phyloP scores from a whole-genome alignment of 2,113 vertebrate genomes.

The Eulemur rufifrons region DNA sequence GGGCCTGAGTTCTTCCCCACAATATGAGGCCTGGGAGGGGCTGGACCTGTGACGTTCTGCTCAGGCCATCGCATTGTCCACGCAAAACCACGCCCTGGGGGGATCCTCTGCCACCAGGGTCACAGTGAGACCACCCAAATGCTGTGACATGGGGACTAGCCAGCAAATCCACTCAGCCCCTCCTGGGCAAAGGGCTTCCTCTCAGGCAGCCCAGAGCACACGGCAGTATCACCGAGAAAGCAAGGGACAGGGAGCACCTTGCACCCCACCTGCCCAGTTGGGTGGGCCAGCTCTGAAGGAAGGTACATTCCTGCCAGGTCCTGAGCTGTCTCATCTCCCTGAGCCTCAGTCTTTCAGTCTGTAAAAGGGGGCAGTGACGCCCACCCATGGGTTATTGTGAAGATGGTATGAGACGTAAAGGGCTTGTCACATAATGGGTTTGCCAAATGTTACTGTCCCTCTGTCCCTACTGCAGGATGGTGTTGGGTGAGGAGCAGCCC shows the following conservation, averaged over 20 bases:
- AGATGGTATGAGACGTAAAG: neutral
- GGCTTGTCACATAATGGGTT: neutral
- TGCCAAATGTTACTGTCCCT: neutral
- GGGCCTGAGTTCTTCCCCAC: neutral
- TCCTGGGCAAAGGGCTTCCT: neutral
- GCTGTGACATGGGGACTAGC: neutral
- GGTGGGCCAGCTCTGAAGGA: neutral
- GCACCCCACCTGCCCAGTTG: rapidly evolving
- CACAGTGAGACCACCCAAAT: neutral
- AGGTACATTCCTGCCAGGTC: neutral
- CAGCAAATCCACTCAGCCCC: neutral
- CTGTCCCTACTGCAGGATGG: rapidly evolving
- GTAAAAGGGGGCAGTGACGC: neutral
- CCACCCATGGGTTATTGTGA: neutral
- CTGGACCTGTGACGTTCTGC: neutral
- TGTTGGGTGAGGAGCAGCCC: rapidly evolving
- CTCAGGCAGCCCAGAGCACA: neutral
- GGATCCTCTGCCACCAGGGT: neutral
- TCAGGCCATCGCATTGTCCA: rapidly evolving
- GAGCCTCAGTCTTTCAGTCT: neutral
- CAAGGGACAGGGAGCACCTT: neutral
- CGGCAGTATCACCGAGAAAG: neutral
- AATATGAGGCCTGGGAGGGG: too few species aligned
- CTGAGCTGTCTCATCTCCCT: neutral
- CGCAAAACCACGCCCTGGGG: neutral